Evolutionary conservation across 2,797 vertebrate genomes (phyloP), one percentile per base, ranked within the genome.

Genomic region (Acipenser ruthenus): DNA sequence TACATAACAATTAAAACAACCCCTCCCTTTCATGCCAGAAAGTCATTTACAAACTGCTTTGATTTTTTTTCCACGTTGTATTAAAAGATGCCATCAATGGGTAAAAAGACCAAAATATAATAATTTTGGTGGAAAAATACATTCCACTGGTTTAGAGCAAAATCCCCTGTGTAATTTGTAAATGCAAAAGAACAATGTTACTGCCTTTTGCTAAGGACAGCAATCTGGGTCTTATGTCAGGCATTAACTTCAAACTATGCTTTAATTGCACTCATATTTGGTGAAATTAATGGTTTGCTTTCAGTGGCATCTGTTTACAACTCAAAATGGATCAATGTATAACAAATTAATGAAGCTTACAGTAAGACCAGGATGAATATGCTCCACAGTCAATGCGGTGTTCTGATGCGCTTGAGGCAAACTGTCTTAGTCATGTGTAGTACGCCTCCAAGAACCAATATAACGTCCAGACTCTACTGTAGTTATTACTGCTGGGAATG

Each of bases 121-220:
- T 83, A 88, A 84, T 86, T 86, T 87, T 86, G 73, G 85, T 37
- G 88, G 89, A 90, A 84, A 86, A 89, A 90, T 89, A 87, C 79
- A 77, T 84, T 85, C 83, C 81, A 86, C 79, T 86, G 88, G 85
- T 88, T 85, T 78, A 78, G 85, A 86, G 81, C 83, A 84, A 82
- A 83, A 37, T 81, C 82, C 68, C 82, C 86, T 86, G 85, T 90
- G 83, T 89, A 88, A 90, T 89, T 89, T 90, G 85, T 83, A 82
- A 88, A 89, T 79, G 86, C 85, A 37, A 87, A 81, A 88, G 84
- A 88, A 89, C 87, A 84, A 81, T 85, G 84, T 81, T 81, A 87
- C 78, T 74, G 74, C 87, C 84, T 72, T 82, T 81, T 80, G 79
- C 86, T 85, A 89, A 89, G 87, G 85, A 87, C 86, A 87, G 87